phyloP scores from a whole-genome alignment of 2,888 invertebrate genomes.

The Athalia cordata region DNA sequence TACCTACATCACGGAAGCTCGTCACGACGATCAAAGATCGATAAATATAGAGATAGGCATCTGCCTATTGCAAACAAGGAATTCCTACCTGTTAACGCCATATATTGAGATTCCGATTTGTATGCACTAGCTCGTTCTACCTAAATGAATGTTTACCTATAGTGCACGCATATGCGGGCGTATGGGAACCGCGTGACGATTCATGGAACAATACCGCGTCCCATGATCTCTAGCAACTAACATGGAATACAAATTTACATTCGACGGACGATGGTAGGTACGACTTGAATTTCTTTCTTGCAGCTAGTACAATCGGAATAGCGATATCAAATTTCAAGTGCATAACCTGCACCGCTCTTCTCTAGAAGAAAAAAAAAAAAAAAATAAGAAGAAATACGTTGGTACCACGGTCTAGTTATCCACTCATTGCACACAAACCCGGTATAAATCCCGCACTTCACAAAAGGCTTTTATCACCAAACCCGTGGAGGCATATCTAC shows the following conservation, averaged over 20 bases:
- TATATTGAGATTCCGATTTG: constrained; percentile 29
- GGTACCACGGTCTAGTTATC: background rate
- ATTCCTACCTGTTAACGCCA: constrained; percentile 35
- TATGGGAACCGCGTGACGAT: constrained; percentile 34
- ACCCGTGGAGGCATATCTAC: background rate
- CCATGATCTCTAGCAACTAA: constrained; percentile 34
- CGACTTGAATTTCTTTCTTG: constrained; percentile 28
- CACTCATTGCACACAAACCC: background rate
- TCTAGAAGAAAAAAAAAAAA: background rate
- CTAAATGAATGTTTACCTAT: constrained; percentile 34
- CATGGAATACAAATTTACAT: constrained; percentile 44
- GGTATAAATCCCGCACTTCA: background rate
- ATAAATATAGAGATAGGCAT: constrained; percentile 19
- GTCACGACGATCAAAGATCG: constrained; percentile 34
- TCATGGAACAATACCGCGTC: constrained; percentile 37
- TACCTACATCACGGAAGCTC: constrained; percentile 29
- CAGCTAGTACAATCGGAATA: constrained; percentile 4
- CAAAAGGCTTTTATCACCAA: background rate
- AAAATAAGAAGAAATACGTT: background rate
- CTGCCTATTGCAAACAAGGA: constrained; percentile 22
- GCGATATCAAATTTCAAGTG: constrained; percentile 19
- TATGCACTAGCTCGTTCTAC: constrained; percentile 8
- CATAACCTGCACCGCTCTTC: background rate
- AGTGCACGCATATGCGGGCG: constrained; percentile 28
- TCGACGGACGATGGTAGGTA: constrained; percentile 16